Conservation (phyloP, 2,888 invertebrate genomes). For the Micropterix aruncella region DNA sequence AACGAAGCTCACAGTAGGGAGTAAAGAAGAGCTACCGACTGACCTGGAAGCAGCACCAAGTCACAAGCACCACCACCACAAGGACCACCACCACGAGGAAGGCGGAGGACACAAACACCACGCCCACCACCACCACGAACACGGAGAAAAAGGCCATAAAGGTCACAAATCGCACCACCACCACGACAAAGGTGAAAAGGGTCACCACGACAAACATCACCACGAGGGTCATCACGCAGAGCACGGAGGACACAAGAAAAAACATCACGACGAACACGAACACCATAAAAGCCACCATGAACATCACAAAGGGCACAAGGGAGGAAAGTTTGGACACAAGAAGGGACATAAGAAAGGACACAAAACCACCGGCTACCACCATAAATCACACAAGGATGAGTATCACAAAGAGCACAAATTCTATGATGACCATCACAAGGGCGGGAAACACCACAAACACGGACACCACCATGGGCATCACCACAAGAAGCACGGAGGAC, state of each 20-base stretch:
- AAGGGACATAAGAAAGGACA: conserved; percentile 78
- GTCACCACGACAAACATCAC: conserved; percentile 64
- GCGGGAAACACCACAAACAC: conserved; percentile 69
- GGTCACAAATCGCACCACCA: conserved; percentile 65
- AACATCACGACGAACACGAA: conserved; percentile 63
- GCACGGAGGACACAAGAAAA: conserved; percentile 68
- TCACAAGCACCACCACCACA: conserved; percentile 31
- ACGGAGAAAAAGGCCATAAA: conserved; percentile 66
- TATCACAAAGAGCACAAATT: conserved; percentile 79
- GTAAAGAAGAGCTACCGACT: neutral
- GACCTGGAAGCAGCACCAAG: conserved; percentile 23
- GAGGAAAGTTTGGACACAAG: conserved; percentile 66
- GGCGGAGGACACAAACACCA: conserved; percentile 60
- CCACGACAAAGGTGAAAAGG: conserved; percentile 66
- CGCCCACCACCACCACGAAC: conserved; percentile 49
- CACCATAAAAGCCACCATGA: conserved; percentile 68
- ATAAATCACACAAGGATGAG: conserved; percentile 78
- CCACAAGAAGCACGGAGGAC: conserved; percentile 62
- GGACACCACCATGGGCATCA: conserved; percentile 70
- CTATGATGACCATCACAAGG: conserved; percentile 77
- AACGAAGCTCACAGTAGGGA: neutral
- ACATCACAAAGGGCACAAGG: conserved; percentile 63
- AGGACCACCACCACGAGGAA: conserved; percentile 40
- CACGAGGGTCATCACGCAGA: conserved; percentile 65
- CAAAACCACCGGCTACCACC: conserved; percentile 71